Conservation (phyloP, 1,140 invertebrate genomes). For the Drosophila nigrodunni region DNA sequence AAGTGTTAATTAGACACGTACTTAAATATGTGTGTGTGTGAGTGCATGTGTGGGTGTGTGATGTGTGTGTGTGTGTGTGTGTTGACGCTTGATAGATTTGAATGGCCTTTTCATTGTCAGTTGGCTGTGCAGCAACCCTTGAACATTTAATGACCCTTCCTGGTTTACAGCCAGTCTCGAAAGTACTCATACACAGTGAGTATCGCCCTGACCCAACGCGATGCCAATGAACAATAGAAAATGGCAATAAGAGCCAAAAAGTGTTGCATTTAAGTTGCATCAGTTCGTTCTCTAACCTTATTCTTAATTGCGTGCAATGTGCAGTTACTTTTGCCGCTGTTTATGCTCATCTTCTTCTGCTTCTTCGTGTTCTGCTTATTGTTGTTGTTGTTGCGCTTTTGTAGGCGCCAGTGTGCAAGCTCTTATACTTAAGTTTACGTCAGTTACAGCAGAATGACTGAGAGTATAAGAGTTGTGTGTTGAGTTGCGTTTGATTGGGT, state of each 20-base stretch:
- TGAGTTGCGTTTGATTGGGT: slow-evolving; percentile 2
- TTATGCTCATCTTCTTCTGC: slow-evolving; percentile 3
- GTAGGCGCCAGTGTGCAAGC: not conserved
- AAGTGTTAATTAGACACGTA: slow-evolving; percentile 5
- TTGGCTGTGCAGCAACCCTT: slow-evolving; percentile 47
- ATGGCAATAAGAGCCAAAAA: slow-evolving; percentile 3
- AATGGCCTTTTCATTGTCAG: slow-evolving; percentile 55
- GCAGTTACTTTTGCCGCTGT: not conserved
- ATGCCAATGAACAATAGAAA: slow-evolving; percentile 15
- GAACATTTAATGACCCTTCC: slow-evolving; percentile 38
- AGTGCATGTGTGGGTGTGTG: not conserved
- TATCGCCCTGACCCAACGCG: slow-evolving; percentile 13
- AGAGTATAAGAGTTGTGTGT: slow-evolving; percentile 34
- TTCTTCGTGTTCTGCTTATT: not conserved
- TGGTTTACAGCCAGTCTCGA: slow-evolving; percentile 24
- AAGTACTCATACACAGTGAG: not conserved
- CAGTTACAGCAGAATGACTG: not conserved
- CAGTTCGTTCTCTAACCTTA: slow-evolving; percentile 7
- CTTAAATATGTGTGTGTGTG: not conserved
- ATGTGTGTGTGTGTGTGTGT: not conserved
- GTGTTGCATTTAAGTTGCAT: slow-evolving; percentile 14
- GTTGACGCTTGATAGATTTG: slow-evolving; percentile 24
- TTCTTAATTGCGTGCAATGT: slow-evolving; percentile 9
- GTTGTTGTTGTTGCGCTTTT: not conserved
- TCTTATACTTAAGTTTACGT: slow-evolving; percentile 28